Evolutionary conservation across 2,888 invertebrate genomes (phyloP), one percentile per base, ranked within the genome.

Genomic region (Eilema caniola): DNA sequence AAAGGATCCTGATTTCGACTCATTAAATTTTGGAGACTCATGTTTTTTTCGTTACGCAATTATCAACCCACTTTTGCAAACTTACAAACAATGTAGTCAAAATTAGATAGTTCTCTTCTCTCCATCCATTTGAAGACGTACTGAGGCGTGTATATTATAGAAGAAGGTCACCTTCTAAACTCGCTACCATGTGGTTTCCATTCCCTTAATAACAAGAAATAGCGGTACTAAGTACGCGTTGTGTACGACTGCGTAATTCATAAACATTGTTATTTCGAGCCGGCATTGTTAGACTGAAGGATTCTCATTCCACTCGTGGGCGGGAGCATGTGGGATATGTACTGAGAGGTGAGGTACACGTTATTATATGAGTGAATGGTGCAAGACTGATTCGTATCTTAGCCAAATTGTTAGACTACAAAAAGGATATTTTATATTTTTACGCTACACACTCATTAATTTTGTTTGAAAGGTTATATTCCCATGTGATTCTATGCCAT

Each of bases 261-360:
- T 33, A 74, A 64, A 69, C 66, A 74, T 60, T 12, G 60, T 59
- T 71, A 68, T 73, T 67, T 73, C 47, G 53, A 64, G 28, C 47
- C 66, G 23, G 41, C 53, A 62, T 81, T 68, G 60, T 69, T 67
- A 47, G 64, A 68, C 41, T 53, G 28, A 71, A 71, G 62, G 68
- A 72, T 47, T 37, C 33, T 12, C 33, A 12, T 37, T 62, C 37
- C 60, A 11, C 28, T 60, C 33, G 65, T 61, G 61, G 53, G 62
- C 20, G 53, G 53, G 56, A 56, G 56, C 65, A 66, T n/a, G 56
- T 33, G 53, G n/a, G 28, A 20, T n/a, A 59, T 63, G 57, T 63
- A 62, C n/a, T 47, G 20, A 56, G 20, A 60, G 62, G 23, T 62
- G 47, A 67, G n/a, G 16, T 28, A 25, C 16, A 4, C 7, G 28